Evolutionary conservation across 2,113 vertebrate species (phyloP), one percentile per base, ranked within the genome.

Genomic region (Phocoena sinus): DNA sequence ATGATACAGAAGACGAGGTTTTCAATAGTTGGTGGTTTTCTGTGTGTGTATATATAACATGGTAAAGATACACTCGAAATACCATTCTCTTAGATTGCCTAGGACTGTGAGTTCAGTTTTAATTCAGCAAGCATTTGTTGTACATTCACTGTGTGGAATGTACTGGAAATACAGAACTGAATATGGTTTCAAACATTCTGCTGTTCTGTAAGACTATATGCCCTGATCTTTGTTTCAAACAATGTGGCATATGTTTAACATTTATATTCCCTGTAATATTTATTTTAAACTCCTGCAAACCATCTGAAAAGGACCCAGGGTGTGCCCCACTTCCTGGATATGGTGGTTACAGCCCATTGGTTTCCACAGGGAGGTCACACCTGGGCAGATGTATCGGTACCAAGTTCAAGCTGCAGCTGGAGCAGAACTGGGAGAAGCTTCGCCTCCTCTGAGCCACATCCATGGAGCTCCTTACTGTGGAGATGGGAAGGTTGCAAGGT

Each of bases 381-480:
- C 97, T 23, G 99, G 99, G 65, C 98, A 99, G 89, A 65, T 97
- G 90, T 99, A 99, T 97, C 98, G 58, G 28, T 99, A 99, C 97
- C 99, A 98, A 71, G 98, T 99, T 79, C 99, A 99, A 97, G 99
- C 99, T 28, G 96, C 99, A 74, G 98, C 98, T 38, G 99, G 98
- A 14, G 96, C 98, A 58, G 97, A 98, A 53, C 87, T 99, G n/a
- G 99, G 99, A 94, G 99, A 99, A 96, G 97, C 98, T 2, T 99
- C 99, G 0, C 99, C 99, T 28, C 97, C 99, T 0, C 98, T 99
- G 1, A 1, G 98, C 96, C 99, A 99, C 11, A 96, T 98, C 50
- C 99, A 99, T 0, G 99, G 99, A 82, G 91, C 99, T 15, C 94
- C 99, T 68, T 99, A 99, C 98, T 99, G 99, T 33, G 99, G 99